Conservation (phyloP, 2,888 invertebrate species). For the Xestia c-nigrum region DNA sequence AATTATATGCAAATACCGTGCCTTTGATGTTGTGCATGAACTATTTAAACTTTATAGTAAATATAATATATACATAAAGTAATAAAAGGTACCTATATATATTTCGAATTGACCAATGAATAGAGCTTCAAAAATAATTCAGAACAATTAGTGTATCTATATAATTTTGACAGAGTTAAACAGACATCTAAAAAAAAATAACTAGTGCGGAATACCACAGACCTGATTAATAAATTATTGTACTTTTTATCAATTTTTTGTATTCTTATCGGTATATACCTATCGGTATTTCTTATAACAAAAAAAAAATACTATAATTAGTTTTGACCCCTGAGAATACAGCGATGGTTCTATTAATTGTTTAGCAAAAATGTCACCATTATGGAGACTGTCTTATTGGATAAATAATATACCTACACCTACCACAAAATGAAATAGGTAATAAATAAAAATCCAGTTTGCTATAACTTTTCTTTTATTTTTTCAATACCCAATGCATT, state of each 20-base stretch:
- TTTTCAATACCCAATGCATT: constrained; percentile 81
- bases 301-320: neutral
- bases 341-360: neutral
- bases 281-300: neutral
- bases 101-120: neutral
- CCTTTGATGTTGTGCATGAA: constrained; percentile 48
- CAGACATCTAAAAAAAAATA: neutral
- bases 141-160: neutral
- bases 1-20: constrained; percentile 49
- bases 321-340: neutral
- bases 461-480: constrained; percentile 68
- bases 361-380: neutral
- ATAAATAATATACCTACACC: neutral
- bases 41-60: constrained; percentile 19
- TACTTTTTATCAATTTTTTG: too few species aligned
- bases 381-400: neutral
- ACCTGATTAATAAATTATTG: neutral
- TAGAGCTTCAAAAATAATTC: neutral
- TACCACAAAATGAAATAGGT: constrained; percentile 1
- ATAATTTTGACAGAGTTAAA: neutral
- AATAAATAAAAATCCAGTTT: constrained; percentile 35
- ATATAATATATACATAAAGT: neutral
- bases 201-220: neutral
- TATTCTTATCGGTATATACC: too few species aligned
- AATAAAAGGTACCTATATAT: neutral